Percentiles rank a stretch among this genome's conserved stretches.
phyloP scores from a whole-genome alignment of 2,113 vertebrate species.

The Menidia beryllina region DNA sequence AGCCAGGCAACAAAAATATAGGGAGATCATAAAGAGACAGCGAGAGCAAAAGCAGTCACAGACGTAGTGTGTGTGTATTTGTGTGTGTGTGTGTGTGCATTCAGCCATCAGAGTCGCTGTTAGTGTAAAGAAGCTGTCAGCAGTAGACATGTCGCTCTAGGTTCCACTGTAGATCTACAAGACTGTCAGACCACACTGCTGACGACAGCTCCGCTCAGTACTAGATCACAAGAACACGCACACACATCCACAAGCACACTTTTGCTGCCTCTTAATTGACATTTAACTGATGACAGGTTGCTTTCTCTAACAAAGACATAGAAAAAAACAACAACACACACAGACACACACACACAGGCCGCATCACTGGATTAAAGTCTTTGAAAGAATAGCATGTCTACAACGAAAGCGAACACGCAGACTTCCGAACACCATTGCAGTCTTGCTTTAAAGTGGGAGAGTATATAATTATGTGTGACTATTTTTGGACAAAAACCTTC shows the following conservation, averaged over 20 bases:
- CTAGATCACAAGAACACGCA: slow-evolving; percentile 32
- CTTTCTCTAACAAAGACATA: slow-evolving; percentile 52
- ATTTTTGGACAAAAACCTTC: slow-evolving; percentile 51
- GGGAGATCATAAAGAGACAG: slow-evolving; percentile 65
- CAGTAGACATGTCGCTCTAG: slow-evolving; percentile 63
- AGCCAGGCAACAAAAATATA: slow-evolving; percentile 66
- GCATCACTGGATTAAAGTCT: slow-evolving; percentile 40
- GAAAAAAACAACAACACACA: slow-evolving; percentile 59
- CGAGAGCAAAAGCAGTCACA: slow-evolving; percentile 37
- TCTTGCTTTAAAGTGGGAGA: slow-evolving; percentile 22
- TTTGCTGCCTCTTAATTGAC: slow-evolving; percentile 66
- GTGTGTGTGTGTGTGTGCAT: slow-evolving; percentile 48
- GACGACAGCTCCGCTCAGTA: slow-evolving; percentile 56
- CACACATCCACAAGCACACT: slow-evolving; percentile 40
- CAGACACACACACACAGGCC: slow-evolving; percentile 59
- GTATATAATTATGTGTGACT: slow-evolving; percentile 40
- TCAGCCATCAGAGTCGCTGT: slow-evolving; percentile 66
- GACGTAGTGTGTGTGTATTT: slow-evolving; percentile 42
- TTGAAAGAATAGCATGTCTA: slow-evolving; percentile 55
- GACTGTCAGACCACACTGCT: slow-evolving; percentile 70
- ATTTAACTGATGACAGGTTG: slow-evolving; percentile 70
- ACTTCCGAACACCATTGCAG: slow-evolving; percentile 37
- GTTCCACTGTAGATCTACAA: slow-evolving; percentile 70
- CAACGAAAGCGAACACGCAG: slow-evolving; percentile 50
- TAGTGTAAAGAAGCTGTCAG: slow-evolving; percentile 78